Evolutionary conservation across 1,140 invertebrate genomes (phyloP).

Genomic region (Trichonephila clavata): DNA sequence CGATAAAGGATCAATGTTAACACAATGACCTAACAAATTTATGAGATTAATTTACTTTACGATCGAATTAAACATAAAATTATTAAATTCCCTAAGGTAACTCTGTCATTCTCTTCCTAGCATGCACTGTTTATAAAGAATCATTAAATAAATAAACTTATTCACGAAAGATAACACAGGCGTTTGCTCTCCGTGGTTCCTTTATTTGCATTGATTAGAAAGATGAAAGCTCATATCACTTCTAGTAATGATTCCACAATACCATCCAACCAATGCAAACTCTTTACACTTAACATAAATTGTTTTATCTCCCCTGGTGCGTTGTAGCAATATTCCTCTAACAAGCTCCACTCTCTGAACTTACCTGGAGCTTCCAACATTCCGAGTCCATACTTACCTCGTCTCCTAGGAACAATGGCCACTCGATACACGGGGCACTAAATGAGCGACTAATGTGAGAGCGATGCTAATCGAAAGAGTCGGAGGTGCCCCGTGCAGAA

Average conservation of each 20-base stretch:
- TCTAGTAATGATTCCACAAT: background rate
- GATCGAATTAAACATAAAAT: too few relatives aligned
- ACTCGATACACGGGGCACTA: background rate
- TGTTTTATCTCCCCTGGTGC: background rate
- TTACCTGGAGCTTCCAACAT: background rate
- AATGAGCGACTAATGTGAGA: background rate
- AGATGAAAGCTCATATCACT: too few relatives aligned
- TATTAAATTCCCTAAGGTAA: too few relatives aligned
- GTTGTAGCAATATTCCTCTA: background rate
- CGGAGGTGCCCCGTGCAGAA: background rate
- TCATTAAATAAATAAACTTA: too few relatives aligned
- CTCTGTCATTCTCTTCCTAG: too few relatives aligned
- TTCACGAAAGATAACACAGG: too few relatives aligned
- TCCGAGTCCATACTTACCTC: background rate
- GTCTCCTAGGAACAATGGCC: background rate
- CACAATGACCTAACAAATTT: too few relatives aligned
- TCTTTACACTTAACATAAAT: background rate
- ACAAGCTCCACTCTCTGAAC: slow-evolving; percentile 8
- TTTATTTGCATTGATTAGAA: too few relatives aligned
- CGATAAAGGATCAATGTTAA: too few relatives aligned
- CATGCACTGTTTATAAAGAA: too few relatives aligned
- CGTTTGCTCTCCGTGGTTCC: too few relatives aligned
- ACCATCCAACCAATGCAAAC: background rate
- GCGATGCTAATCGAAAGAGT: slow-evolving; percentile 57
- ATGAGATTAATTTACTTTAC: too few relatives aligned